phyloP scores from a whole-genome alignment of 1,140 invertebrate genomes.

The Nephila pilipes region DNA sequence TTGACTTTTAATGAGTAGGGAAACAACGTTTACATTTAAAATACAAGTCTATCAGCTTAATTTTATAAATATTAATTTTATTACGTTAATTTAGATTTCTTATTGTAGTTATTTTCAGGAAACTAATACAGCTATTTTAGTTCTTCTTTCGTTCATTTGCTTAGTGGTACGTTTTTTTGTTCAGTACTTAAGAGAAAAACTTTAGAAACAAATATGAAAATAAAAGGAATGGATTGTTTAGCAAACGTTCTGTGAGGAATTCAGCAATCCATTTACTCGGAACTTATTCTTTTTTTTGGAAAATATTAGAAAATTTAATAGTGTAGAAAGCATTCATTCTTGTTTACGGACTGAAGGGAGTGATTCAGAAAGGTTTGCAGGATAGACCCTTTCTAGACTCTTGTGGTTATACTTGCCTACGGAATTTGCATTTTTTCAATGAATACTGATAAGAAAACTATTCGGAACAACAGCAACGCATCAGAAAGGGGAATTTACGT shows the following conservation, averaged over 20 bases:
- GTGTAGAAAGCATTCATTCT: slow-evolving; percentile 17
- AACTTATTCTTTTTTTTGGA: not conserved
- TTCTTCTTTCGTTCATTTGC: too few species aligned
- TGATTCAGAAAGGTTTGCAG: slow-evolving; percentile 27
- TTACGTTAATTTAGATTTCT: too few species aligned
- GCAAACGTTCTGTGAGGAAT: not conserved
- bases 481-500: slow-evolving; percentile 37
- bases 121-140: too few species aligned
- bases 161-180: too few species aligned
- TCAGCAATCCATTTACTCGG: not conserved
- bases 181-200: too few species aligned
- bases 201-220: too few species aligned
- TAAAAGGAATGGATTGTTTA: not conserved
- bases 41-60: too few species aligned
- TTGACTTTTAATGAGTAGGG: too few species aligned
- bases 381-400: not conserved
- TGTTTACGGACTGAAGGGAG: not conserved
- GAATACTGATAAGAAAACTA: slow-evolving; percentile 67
- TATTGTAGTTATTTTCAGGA: too few species aligned
- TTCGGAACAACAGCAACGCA: slow-evolving; percentile 45
- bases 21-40: too few species aligned
- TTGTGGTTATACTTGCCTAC: not conserved
- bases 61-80: too few species aligned
- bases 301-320: slow-evolving; percentile 51
- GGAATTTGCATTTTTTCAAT: slow-evolving; percentile 66